phyloP scores from a whole-genome alignment of 2,113 vertebrate genomes.

The Centrocercus urophasianus region DNA sequence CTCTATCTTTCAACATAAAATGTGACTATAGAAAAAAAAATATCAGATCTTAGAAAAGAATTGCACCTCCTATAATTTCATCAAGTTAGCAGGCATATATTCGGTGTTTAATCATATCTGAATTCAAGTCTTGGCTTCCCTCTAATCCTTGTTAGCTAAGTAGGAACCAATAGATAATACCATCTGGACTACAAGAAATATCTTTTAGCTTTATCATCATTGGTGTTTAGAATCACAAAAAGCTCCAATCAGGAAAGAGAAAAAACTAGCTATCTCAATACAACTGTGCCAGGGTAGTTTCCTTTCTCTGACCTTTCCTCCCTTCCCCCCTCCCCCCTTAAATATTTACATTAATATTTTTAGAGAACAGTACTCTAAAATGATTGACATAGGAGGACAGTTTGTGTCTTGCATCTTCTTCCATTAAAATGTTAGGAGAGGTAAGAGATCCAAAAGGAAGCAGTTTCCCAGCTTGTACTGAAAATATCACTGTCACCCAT shows the following conservation, averaged over 20 bases:
- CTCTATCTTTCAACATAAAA: neutral
- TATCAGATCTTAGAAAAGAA: neutral
- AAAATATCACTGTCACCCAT: conserved; percentile 85
- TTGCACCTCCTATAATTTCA: neutral
- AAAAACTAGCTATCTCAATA: neutral
- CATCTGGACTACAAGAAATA: conserved; percentile 58
- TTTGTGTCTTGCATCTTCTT: conserved; percentile 80
- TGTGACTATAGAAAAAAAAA: neutral
- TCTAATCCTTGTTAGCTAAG: conserved; percentile 45
- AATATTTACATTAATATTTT: conserved; percentile 79
- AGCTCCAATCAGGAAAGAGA: neutral
- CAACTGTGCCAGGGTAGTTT: neutral
- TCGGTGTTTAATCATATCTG: neutral
- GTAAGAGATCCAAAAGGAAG: conserved; percentile 81
- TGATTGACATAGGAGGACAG: conserved; percentile 80
- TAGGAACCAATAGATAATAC: conserved; percentile 39
- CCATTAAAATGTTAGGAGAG: conserved; percentile 78
- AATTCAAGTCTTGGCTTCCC: conserved; percentile 24
- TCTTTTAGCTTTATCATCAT: conserved; percentile 51
- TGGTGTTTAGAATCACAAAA: conserved; percentile 62
- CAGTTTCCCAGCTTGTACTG: conserved; percentile 82
- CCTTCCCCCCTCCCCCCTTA: neutral
- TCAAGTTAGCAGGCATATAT: neutral
- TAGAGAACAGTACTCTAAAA: conserved; percentile 74
- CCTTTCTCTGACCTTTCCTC: neutral